These are phyloP conservation scores for Drosophila simulans DNA, from an alignment of 1,140 invertebrate genomes.

Conservation along the genomic window DNA sequence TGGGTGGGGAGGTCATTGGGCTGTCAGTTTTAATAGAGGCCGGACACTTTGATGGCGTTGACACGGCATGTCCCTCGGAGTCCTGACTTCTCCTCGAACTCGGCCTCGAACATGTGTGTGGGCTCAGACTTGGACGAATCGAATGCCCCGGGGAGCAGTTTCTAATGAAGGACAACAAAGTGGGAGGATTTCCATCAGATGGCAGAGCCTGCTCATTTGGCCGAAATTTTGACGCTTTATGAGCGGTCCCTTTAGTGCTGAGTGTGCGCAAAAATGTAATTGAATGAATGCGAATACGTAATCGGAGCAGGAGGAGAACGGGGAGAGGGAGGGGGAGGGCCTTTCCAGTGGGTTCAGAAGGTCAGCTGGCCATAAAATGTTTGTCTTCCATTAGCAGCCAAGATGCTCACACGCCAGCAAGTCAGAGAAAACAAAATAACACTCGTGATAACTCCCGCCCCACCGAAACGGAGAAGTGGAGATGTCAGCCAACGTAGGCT, in stretches of 20 bases:
- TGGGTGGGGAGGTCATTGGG: conserved; percentile 13
- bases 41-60: conserved; percentile 72
- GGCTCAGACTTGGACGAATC: conserved; percentile 48
- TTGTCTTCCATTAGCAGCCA: conserved; percentile 76
- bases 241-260: conserved; percentile 81
- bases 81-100: conserved; percentile 1
- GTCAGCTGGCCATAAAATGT: conserved; percentile 72
- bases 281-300: conserved; percentile 60
- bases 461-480: no score
- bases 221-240: conserved; percentile 81
- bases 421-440: conserved; percentile 10
- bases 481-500: conserved; percentile 51
- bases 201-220: conserved; percentile 64
- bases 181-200: conserved; percentile 4
- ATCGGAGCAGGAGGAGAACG: neutral
- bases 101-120: conserved; percentile 39
- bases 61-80: conserved; percentile 32
- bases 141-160: conserved; percentile 73
- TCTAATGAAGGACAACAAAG: conserved; percentile 73
- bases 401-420: conserved; percentile 24
- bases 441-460: conserved; percentile 8
- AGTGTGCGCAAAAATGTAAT: conserved; percentile 83
- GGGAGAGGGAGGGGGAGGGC: neutral
- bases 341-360: conserved; percentile 16
- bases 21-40: conserved; percentile 79